Conservation (phyloP, 2,113 vertebrate genomes). For the Uria lomvia region DNA sequence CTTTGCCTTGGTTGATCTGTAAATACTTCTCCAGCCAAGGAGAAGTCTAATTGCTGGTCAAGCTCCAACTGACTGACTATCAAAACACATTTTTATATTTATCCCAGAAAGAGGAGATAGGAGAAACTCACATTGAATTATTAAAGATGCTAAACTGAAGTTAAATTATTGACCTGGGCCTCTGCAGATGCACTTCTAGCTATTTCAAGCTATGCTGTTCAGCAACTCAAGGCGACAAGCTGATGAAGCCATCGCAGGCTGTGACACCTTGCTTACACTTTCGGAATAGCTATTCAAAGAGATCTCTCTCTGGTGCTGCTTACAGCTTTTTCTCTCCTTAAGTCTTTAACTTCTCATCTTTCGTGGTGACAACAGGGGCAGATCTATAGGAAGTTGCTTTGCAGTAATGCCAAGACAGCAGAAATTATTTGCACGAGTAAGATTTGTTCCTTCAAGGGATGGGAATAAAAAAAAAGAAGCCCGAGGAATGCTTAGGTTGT, state of each 20-base stretch:
- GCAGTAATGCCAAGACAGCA: slow-evolving; percentile 5
- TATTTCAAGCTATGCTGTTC: slow-evolving; percentile 21
- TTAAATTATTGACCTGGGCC: background rate
- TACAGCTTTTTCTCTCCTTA: background rate
- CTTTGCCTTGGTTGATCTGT: background rate
- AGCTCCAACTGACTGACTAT: background rate
- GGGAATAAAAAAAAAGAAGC: background rate
- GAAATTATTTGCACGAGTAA: background rate
- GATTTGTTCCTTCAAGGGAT: background rate
- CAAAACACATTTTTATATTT: background rate
- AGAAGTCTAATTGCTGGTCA: background rate
- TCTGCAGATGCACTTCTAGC: slow-evolving; percentile 8
- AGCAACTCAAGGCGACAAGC: background rate
- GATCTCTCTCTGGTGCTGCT: background rate
- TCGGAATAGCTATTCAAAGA: background rate
- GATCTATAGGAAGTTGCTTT: background rate
- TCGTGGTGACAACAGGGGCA: background rate
- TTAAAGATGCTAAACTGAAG: background rate
- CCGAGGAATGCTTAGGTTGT: background rate
- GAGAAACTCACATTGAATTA: background rate
- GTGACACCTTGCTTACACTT: background rate
- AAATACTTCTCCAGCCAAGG: background rate
- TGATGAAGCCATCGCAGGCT: background rate
- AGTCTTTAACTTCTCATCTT: background rate
- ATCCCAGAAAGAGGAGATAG: background rate